Evolutionary conservation across 2,888 invertebrate species (phyloP).

Genomic region (Norana najaformis): DNA sequence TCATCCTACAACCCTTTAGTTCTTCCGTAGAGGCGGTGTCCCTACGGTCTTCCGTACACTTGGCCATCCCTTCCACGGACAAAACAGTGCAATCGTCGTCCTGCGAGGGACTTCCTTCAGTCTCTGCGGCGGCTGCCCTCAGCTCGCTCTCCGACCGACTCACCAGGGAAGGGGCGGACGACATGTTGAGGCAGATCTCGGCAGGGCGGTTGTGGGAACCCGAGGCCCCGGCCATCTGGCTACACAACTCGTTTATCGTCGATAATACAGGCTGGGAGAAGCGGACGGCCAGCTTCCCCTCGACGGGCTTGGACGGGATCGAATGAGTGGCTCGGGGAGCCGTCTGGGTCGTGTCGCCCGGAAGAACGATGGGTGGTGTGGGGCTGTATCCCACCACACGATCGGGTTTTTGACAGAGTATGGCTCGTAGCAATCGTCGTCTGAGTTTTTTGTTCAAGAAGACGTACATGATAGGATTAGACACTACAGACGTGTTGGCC

Average conservation of each 20-base stretch:
- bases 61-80: neutral
- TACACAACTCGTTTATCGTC: neutral
- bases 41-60: neutral
- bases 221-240: neutral
- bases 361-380: neutral
- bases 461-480: constrained; percentile 6
- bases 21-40: neutral
- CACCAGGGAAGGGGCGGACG: neutral
- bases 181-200: constrained; percentile 13
- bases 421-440: neutral
- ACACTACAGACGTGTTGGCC: neutral
- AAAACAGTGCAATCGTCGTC: neutral
- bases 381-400: neutral
- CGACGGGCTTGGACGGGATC: neutral
- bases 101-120: neutral
- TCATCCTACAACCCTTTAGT: neutral
- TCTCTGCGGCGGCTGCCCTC: neutral
- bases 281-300: neutral
- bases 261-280: neutral
- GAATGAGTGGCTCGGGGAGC: neutral
- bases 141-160: constrained; percentile 13
- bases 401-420: neutral
- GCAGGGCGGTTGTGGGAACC: neutral
- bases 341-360: neutral
- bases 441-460: neutral